Conservation (phyloP, 2,888 invertebrate species). For the Ryuthela nishihirai region DNA sequence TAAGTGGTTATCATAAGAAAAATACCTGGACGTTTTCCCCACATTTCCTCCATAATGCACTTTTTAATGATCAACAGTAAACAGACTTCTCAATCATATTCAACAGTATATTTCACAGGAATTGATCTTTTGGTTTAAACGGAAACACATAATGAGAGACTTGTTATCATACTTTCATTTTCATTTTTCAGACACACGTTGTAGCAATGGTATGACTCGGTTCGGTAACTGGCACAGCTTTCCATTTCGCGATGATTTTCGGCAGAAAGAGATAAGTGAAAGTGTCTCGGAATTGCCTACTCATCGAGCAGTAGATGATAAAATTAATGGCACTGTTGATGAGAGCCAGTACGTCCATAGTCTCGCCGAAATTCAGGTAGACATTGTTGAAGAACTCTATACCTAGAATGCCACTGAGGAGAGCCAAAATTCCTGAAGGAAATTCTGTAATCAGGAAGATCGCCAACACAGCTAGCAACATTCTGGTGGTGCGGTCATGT, state of each 20-base stretch:
- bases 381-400: constrained; percentile 60
- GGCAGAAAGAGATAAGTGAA: constrained; percentile 63
- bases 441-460: constrained; percentile 85
- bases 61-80: too few relatives aligned
- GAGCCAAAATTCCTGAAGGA: constrained; percentile 71
- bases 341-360: constrained; percentile 85
- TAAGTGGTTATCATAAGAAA: too few relatives aligned
- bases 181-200: constrained; percentile 33
- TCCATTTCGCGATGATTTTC: constrained; percentile 60
- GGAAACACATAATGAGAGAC: too few relatives aligned
- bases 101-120: too few relatives aligned
- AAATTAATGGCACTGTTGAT: constrained; percentile 91
- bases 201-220: constrained; percentile 34
- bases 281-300: constrained; percentile 74
- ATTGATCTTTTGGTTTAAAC: too few relatives aligned
- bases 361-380: constrained; percentile 63
- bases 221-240: constrained; percentile 52
- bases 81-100: too few relatives aligned
- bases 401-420: constrained; percentile 72
- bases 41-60: too few relatives aligned
- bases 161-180: too few relatives aligned
- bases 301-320: constrained; percentile 90
- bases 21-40: too few relatives aligned
- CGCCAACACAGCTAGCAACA: constrained; percentile 79
- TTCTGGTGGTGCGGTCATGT: constrained; percentile 75